Evolutionary conservation across 2,888 invertebrate genomes (phyloP).

Genomic region (Cyrtodaria siliqua): DNA sequence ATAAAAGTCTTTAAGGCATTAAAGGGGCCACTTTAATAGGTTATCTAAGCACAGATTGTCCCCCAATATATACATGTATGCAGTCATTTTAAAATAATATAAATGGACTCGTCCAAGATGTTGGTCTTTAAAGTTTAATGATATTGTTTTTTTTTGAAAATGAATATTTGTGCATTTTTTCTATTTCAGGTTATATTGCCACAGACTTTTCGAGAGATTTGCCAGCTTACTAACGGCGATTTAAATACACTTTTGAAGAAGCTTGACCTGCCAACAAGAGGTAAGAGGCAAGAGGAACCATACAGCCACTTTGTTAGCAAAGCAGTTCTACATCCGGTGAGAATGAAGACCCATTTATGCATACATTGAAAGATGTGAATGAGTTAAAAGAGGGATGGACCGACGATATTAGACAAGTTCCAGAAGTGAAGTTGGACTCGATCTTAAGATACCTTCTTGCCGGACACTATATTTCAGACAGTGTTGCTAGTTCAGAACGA

Average conservation of each 20-base stretch:
- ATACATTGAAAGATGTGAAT: constrained; percentile 17
- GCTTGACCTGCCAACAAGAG: not conserved
- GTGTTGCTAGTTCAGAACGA: not conserved
- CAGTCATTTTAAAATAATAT: too few species aligned
- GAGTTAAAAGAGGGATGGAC: constrained; percentile 17
- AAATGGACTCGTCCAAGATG: too few species aligned
- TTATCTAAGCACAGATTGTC: too few species aligned
- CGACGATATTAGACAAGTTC: constrained; percentile 6
- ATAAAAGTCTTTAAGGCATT: too few species aligned
- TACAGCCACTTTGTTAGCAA: not conserved
- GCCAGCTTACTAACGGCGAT: not conserved
- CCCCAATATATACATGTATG: too few species aligned
- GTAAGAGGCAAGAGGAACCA: not conserved
- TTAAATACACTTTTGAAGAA: not conserved
- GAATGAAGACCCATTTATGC: constrained; percentile 16
- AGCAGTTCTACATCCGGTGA: constrained; percentile 3
- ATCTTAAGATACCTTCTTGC: constrained; percentile 20
- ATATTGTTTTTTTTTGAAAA: too few species aligned
- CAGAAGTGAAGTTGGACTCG: constrained; percentile 1
- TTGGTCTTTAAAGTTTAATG: too few species aligned
- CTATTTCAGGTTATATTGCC: too few species aligned
- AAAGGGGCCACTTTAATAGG: too few species aligned
- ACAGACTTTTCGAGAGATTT: not conserved
- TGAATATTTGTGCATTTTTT: too few species aligned
- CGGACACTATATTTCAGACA: constrained; percentile 12